These are phyloP conservation scores for Perizoma affinitatum DNA, from an alignment of 2,888 invertebrate genomes.

Conservation along the genomic window DNA sequence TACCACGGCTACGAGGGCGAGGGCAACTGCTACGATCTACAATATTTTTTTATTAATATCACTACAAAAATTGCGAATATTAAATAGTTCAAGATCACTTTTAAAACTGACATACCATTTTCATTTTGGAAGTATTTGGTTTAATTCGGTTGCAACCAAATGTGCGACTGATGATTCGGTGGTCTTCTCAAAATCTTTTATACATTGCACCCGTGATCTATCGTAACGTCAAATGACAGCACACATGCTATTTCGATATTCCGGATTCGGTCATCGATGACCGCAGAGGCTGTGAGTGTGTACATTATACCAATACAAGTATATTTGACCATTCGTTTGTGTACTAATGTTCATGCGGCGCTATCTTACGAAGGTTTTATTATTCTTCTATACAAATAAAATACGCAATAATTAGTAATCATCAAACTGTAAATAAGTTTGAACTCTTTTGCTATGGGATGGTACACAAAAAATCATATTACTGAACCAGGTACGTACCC, in stretches of 20 bases:
- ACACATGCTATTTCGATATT: slow-evolving; percentile 69
- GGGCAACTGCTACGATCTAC: slow-evolving; percentile 52
- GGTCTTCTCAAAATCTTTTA: slow-evolving; percentile 69
- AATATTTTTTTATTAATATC: neutral
- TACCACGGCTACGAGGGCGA: slow-evolving; percentile 64
- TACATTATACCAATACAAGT: slow-evolving; percentile 27
- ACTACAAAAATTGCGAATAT: slow-evolving; percentile 1
- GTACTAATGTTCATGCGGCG: slow-evolving; percentile 42
- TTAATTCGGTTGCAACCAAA: slow-evolving; percentile 60
- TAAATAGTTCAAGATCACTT: too few relatives aligned
- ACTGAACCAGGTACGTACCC: too few relatives aligned
- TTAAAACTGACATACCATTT: slow-evolving; percentile 63
- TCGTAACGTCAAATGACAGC: slow-evolving; percentile 69
- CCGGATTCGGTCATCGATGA: slow-evolving; percentile 67
- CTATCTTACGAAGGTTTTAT: slow-evolving; percentile 57
- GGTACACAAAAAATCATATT: too few relatives aligned
- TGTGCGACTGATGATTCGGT: slow-evolving; percentile 70
- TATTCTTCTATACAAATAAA: slow-evolving; percentile 49
- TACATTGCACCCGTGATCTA: slow-evolving; percentile 71
- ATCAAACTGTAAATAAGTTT: slow-evolving; percentile 43
- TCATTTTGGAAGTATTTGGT: slow-evolving; percentile 66
- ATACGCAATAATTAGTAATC: slow-evolving; percentile 58
- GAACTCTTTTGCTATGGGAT: too few relatives aligned
- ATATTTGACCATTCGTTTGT: slow-evolving; percentile 43
- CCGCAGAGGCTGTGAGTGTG: slow-evolving; percentile 44